Conservation (phyloP, 2,888 invertebrate species). For the Neoascia interrupta region DNA sequence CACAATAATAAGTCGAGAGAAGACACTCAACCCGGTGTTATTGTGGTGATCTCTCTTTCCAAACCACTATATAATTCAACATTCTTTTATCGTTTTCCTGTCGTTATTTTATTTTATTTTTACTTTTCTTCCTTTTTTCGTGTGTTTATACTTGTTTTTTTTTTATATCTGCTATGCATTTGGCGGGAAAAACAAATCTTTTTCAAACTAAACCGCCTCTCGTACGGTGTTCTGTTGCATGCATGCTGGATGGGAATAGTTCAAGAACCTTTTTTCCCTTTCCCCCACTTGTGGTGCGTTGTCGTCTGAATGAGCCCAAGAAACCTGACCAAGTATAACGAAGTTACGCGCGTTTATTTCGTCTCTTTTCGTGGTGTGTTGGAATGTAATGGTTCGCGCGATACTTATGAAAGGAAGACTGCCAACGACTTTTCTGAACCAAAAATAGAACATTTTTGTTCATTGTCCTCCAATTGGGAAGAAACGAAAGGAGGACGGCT, state of each 20-base stretch:
- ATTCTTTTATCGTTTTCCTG: slow-evolving; percentile 53
- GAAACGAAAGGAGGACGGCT: background rate
- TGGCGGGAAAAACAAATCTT: slow-evolving; percentile 60
- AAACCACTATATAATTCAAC: slow-evolving; percentile 54
- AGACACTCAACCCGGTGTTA: slow-evolving; percentile 22
- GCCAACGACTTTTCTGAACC: slow-evolving; percentile 25
- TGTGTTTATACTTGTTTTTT: slow-evolving; percentile 33
- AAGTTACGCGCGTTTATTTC: slow-evolving; percentile 9
- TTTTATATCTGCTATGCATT: slow-evolving; percentile 29
- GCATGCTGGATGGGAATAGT: slow-evolving; percentile 29
- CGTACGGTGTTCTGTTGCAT: slow-evolving; percentile 25
- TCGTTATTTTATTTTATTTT: too few relatives aligned
- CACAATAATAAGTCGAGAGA: slow-evolving; percentile 2
- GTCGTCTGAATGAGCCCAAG: too few relatives aligned
- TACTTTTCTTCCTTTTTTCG: slow-evolving; percentile 53
- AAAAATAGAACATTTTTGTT: slow-evolving; percentile 26
- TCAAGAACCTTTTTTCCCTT: slow-evolving; percentile 48
- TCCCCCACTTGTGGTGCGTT: background rate
- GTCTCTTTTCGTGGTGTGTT: slow-evolving; percentile 19
- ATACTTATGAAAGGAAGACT: background rate
- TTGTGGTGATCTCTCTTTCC: slow-evolving; percentile 44
- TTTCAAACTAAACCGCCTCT: background rate
- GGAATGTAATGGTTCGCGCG: slow-evolving; percentile 46
- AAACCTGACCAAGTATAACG: slow-evolving; percentile 22
- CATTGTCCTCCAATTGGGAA: background rate